These are phyloP conservation scores for Laothoe populi DNA, from an alignment of 2,888 invertebrate species.

Conservation along the genomic window DNA sequence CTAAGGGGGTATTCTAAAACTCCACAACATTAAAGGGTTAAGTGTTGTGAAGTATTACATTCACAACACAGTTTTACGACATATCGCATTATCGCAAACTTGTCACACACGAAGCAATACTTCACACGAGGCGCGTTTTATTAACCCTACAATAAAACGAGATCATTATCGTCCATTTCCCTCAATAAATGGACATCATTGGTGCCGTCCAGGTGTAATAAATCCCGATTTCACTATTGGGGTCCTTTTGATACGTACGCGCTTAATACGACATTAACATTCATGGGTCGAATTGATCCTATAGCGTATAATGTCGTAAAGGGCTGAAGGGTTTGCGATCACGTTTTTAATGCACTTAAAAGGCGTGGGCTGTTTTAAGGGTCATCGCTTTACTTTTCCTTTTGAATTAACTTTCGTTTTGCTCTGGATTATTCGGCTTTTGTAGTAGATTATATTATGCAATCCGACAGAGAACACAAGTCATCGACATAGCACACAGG, in stretches of 20 bases:
- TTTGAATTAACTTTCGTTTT: neutral
- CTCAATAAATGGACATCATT: slow-evolving; percentile 18
- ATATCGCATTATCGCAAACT: slow-evolving; percentile 1
- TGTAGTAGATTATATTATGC: slow-evolving; percentile 4
- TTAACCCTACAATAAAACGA: slow-evolving; percentile 22
- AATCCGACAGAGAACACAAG: too few species aligned
- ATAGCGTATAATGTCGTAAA: slow-evolving; percentile 19
- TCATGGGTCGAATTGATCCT: slow-evolving; percentile 20
- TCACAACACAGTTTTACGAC: slow-evolving; percentile 9
- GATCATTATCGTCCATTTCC: slow-evolving; percentile 22
- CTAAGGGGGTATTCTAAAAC: neutral
- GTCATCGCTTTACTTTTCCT: slow-evolving; percentile 9
- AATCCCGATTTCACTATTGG: slow-evolving; percentile 20
- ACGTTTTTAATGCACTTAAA: slow-evolving; percentile 18
- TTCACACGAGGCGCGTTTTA: slow-evolving; percentile 13
- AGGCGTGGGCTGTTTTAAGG: slow-evolving; percentile 16
- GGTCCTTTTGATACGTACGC: slow-evolving; percentile 8
- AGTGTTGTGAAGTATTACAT: neutral
- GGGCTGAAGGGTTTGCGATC: slow-evolving; percentile 12
- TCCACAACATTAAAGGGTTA: slow-evolving; percentile 1
- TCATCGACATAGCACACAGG: too few species aligned
- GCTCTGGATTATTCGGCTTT: neutral
- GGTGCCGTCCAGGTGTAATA: slow-evolving; percentile 22
- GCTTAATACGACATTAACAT: slow-evolving; percentile 21
- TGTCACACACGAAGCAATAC: slow-evolving; percentile 19